These are phyloP conservation scores for Carabus problematicus DNA, from an alignment of 2,888 invertebrate species.

Conservation along the genomic window DNA sequence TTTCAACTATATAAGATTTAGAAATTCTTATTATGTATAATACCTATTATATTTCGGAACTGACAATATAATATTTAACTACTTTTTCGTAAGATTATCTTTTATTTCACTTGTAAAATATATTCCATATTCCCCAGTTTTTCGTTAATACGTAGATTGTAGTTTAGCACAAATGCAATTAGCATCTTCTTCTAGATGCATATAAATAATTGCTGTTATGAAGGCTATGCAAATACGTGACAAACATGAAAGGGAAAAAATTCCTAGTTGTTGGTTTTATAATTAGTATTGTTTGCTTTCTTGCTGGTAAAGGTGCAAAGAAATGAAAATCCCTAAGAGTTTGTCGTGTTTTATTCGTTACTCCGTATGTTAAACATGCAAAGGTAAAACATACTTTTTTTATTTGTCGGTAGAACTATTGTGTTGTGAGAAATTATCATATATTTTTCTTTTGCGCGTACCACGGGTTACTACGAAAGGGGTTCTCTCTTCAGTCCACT, in stretches of 20 bases:
- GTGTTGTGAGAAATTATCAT: conserved; percentile 33
- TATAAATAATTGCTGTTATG: conserved; percentile 21
- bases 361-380: conserved; percentile 19
- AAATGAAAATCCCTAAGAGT: not conserved
- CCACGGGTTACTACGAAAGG: conserved; percentile 7
- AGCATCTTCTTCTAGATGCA: too few species aligned
- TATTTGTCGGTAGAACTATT: conserved; percentile 20
- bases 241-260: conserved; percentile 14
- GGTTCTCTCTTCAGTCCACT: conserved; percentile 26
- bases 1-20: too few species aligned
- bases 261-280: conserved; percentile 4
- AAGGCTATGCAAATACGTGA: conserved; percentile 11
- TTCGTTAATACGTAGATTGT: too few species aligned
- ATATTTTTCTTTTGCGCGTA: conserved; percentile 29
- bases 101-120: too few species aligned
- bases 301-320: not conserved
- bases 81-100: too few species aligned
- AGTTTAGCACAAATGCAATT: too few species aligned
- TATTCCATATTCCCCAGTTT: too few species aligned
- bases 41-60: too few species aligned
- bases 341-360: not conserved
- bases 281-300: conserved; percentile 18
- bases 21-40: too few species aligned
- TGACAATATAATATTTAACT: too few species aligned
- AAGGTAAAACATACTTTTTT: conserved; percentile 32